These are phyloP conservation scores for Ophioninae sp. DNA, from an alignment of 2,888 invertebrate species.

Conservation along the genomic window DNA sequence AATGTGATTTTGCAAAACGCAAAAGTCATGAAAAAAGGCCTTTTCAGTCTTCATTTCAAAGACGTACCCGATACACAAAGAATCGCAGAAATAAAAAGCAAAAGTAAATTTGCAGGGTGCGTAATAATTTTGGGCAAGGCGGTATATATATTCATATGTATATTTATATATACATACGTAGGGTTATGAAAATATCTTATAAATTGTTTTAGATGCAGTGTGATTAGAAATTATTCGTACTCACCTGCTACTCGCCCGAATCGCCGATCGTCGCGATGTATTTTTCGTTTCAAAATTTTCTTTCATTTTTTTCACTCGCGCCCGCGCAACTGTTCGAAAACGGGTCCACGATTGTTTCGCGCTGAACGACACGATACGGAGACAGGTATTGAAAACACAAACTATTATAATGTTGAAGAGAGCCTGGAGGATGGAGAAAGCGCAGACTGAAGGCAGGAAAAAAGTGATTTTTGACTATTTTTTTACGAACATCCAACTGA, in stretches of 20 bases:
- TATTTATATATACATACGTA: not conserved
- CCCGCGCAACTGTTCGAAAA: slow-evolving; percentile 71
- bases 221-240: slow-evolving; percentile 1
- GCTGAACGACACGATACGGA: slow-evolving; percentile 41
- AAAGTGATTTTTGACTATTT: not conserved
- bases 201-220: slow-evolving; percentile 21
- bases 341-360: slow-evolving; percentile 71
- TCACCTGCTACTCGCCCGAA: not conserved
- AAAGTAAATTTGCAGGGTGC: not conserved
- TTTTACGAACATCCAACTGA: not conserved
- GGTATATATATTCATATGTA: not conserved
- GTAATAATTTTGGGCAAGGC: not conserved
- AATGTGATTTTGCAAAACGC: too few species aligned
- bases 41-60: too few species aligned
- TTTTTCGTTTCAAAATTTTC: slow-evolving; percentile 19
- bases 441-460: not conserved
- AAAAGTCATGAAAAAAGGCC: too few species aligned
- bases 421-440: not conserved
- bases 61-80: not conserved
- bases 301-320: slow-evolving; percentile 61
- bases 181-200: slow-evolving; percentile 1
- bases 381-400: not conserved
- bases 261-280: slow-evolving; percentile 7
- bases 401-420: slow-evolving; percentile 1
- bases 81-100: not conserved